Base-by-base conservation (phyloP, 2,113 vertebrate genomes). In the Elaphurus davidianus region DNA sequence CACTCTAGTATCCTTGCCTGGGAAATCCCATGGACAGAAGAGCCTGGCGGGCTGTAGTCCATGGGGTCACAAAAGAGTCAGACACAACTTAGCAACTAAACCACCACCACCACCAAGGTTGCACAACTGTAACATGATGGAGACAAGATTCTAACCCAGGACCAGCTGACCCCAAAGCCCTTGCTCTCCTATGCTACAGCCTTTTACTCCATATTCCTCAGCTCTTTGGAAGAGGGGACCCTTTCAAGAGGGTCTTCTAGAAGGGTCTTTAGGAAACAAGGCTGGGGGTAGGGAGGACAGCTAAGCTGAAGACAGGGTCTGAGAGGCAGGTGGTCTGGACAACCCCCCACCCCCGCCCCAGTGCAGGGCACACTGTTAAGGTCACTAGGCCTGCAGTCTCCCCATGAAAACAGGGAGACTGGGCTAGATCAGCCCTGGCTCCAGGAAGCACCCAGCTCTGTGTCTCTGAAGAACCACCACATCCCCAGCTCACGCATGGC, bases 81-180 rank as follows among this genome's bases (percentile, higher is more conserved):
- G 71, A 76, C 6, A 76, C 23, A 43, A 43, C 71, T 76, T 25
- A 43, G 71, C 0, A 0, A 25, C 36, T 40, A 27, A 74, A 43
- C 6, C 21, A 40, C 67, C 67, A 74, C 67, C 36, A 36, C 11
- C 67, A 43, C 28, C 33, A 47, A 91, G 71, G 36, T 0, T 25
- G 21, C 45, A 16, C 13, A 47, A 7, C 10, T 5, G 30, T 15
- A 57, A 89, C 45, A 5, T 25, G 14, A 7, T 5, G 5, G 33
- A 94, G 45, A 19, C 36, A 71, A 84, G 90, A 86, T 82, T 94
- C 47, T 30, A 95, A 93, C 16, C 57, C 54, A 64, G 43, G 62
- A n/a, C 43, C 23, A 7, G 45, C 43, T 62, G 86, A 86, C 11
- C 74, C 52, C 90, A 64, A 43, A 76, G 43, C 19, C 81, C 74